Evolutionary conservation across 2,888 invertebrate genomes (phyloP).

Genomic region (Phaonia tiefii): DNA sequence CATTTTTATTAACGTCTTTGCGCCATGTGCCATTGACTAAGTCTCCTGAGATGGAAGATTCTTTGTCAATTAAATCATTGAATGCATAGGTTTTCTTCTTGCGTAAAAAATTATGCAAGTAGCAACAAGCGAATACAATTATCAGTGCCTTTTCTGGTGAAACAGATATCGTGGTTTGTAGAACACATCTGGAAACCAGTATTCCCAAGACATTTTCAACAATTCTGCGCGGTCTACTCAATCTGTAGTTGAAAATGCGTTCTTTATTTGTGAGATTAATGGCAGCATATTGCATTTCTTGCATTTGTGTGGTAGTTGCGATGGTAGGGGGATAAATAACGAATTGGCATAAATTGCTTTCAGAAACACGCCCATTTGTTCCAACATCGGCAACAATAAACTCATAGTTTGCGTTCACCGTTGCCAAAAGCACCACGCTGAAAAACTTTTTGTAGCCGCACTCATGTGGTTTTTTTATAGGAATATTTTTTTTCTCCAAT

Average conservation of each 20-base stretch:
- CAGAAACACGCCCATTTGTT: constrained; percentile 30
- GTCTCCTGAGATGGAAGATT: constrained; percentile 5
- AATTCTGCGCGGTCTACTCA: constrained; percentile 24
- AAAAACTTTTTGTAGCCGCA: constrained; percentile 40
- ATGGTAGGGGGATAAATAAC: no score
- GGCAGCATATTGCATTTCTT: constrained; percentile 21
- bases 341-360: constrained; percentile 27
- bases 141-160: not conserved
- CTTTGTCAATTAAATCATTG: constrained; percentile 1
- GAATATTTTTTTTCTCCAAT: no score
- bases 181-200: constrained; percentile 18
- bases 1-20: constrained; percentile 1
- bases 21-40: no score
- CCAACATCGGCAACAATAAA: no score
- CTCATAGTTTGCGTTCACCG: no score
- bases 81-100: constrained; percentile 11
- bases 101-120: constrained; percentile 15
- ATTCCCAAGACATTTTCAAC: no score
- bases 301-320: constrained; percentile 29
- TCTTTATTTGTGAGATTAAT: constrained; percentile 6
- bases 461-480: constrained; percentile 22
- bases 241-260: no score
- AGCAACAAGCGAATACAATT: constrained; percentile 5
- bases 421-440: constrained; percentile 40
- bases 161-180: constrained; percentile 29